Evolutionary conservation across 2,888 invertebrate genomes (phyloP).

Genomic region (Cabera pusaria): DNA sequence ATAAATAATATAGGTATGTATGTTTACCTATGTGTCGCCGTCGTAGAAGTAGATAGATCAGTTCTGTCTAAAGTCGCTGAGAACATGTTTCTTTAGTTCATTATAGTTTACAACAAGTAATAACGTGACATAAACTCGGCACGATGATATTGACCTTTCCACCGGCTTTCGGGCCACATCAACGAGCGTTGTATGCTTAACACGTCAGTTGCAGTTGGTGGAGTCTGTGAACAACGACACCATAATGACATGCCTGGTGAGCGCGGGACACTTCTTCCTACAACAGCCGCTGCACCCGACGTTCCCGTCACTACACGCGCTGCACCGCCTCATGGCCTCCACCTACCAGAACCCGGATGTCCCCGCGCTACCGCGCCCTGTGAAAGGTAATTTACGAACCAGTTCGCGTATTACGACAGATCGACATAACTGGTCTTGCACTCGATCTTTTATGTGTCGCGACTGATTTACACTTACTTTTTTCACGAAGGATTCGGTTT

Average conservation of each 20-base stretch:
- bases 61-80: no score
- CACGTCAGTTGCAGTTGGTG: slow-evolving; percentile 87
- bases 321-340: slow-evolving; percentile 92
- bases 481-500: slow-evolving; percentile 13
- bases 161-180: slow-evolving; percentile 3
- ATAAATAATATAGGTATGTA: no score
- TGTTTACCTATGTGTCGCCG: no score
- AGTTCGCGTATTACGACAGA: slow-evolving; percentile 29
- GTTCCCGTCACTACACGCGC: slow-evolving; percentile 90
- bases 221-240: slow-evolving; percentile 97
- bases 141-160: slow-evolving; percentile 2
- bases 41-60: no score
- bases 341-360: slow-evolving; percentile 91
- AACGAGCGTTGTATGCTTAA: slow-evolving; percentile 46
- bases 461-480: slow-evolving; percentile 10
- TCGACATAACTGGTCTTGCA: slow-evolving; percentile 30
- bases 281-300: slow-evolving; percentile 98
- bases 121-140: no score
- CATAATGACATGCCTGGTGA: slow-evolving; percentile 92
- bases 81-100: no score
- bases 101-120: no score
- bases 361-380: slow-evolving; percentile 91
- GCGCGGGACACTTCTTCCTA: slow-evolving; percentile 95
- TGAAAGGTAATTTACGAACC: slow-evolving; percentile 84
- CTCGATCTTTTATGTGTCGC: slow-evolving; percentile 22